Percentiles rank a stretch among this genome's conserved stretches.
Conservation (phyloP, 2,888 invertebrate species). For the Cerastoderma edule region DNA sequence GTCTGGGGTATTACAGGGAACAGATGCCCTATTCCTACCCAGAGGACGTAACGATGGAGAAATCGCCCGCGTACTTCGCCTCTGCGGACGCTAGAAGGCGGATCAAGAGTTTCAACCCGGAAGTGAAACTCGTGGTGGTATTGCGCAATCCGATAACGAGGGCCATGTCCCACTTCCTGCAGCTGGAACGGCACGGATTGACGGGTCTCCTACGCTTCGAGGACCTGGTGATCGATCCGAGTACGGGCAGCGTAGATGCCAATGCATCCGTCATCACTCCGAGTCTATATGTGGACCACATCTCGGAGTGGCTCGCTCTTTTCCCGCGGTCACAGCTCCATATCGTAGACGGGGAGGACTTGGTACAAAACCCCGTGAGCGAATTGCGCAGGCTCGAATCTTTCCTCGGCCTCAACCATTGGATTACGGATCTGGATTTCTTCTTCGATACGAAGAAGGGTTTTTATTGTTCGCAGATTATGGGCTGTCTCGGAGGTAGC, state of each 20-base stretch:
- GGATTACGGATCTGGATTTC: conserved; percentile 88
- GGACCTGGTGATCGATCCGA: conserved; percentile 2
- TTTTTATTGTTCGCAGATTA: conserved; percentile 90
- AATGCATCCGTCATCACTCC: conserved; percentile 11
- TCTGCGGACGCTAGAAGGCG: conserved; percentile 7
- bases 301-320: neutral
- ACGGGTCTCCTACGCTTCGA: neutral
- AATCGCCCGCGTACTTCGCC: conserved; percentile 9
- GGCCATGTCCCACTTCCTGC: conserved; percentile 9
- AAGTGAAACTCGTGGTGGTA: conserved; percentile 2
- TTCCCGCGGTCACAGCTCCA: conserved; percentile 86
- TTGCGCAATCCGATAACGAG: conserved; percentile 11
- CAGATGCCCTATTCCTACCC: conserved; percentile 15
- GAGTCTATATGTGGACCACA: conserved; percentile 6
- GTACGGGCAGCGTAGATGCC: neutral
- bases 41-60: conserved; percentile 11
- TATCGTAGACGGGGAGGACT: conserved; percentile 89
- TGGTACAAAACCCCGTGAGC: conserved; percentile 61
- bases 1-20: conserved; percentile 6
- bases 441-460: conserved; percentile 98
- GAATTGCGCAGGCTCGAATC: conserved; percentile 65
- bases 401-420: conserved; percentile 64
- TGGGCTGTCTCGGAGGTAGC: conserved; percentile 93
- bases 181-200: conserved; percentile 3
- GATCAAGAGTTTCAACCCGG: neutral